Conservation (phyloP, 92 coral and sea anemone species). For the Porites divaricata region DNA sequence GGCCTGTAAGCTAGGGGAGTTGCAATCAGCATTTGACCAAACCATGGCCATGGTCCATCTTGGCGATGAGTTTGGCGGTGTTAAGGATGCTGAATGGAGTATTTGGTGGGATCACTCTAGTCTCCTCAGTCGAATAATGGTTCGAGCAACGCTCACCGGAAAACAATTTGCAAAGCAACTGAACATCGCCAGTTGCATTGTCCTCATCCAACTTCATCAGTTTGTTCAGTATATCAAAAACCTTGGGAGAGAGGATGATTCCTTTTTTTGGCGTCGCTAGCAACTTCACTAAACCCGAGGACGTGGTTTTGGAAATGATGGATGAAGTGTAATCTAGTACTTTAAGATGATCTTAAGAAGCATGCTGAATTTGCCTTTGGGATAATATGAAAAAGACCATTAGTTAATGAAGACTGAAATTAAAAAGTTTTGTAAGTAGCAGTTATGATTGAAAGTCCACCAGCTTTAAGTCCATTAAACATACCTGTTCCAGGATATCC, state of each 20-base stretch:
- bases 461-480: not conserved
- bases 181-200: conserved; percentile 58
- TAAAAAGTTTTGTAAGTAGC: not conserved
- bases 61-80: conserved; percentile 18
- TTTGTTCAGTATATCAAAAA: conserved; percentile 49
- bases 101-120: conserved; percentile 41
- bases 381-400: not conserved
- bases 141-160: conserved; percentile 49
- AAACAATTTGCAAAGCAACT: conserved; percentile 51
- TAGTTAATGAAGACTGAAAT: not conserved
- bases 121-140: conserved; percentile 63
- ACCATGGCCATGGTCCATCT: no score
- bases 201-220: conserved; percentile 59
- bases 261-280: conserved; percentile 37
- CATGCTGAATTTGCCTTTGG: conserved; percentile 35
- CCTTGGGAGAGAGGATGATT: conserved; percentile 54
- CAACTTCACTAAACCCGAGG: conserved; percentile 54
- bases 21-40: not conserved
- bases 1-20: not conserved
- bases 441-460: no score
- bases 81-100: conserved; percentile 63
- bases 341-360: conserved; percentile 27
- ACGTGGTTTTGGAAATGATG: conserved; percentile 46
- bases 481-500: conserved; percentile 37
- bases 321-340: not conserved